A percentile compares a stretch with the other conserved stretches of the same genome.
Evolutionary conservation across 1,140 invertebrate genomes (phyloP).

Genomic region (Drosophila jambulina): DNA sequence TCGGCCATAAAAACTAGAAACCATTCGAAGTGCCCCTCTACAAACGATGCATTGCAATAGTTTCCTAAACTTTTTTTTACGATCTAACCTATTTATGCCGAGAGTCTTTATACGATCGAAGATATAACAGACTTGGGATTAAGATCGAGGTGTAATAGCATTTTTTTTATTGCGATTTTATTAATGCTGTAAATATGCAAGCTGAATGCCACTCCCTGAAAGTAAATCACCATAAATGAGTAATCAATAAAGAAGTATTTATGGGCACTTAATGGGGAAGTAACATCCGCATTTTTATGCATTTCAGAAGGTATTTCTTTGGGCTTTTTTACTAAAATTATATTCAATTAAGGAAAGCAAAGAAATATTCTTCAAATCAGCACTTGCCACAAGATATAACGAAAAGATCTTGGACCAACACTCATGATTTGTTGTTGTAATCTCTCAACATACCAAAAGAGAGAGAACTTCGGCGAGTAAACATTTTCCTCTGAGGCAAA

Average conservation of each 20-base stretch:
- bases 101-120: conserved; percentile 2
- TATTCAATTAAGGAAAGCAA: not conserved
- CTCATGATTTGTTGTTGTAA: not conserved
- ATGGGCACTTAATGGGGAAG: conserved; percentile 1
- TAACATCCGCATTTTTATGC: not conserved
- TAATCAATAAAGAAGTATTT: conserved; percentile 4
- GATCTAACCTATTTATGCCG: conserved; percentile 9
- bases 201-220: not conserved
- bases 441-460: too few species aligned
- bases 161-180: conserved; percentile 21
- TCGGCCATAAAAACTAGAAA: conserved; percentile 7
- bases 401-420: not conserved
- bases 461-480: too few species aligned
- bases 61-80: conserved; percentile 21
- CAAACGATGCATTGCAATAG: conserved; percentile 5
- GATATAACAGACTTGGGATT: conserved; percentile 2
- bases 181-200: conserved; percentile 15
- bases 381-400: too few species aligned
- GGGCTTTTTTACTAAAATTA: not conserved
- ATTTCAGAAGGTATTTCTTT: not conserved
- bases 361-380: not conserved
- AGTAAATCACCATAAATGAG: conserved; percentile 5
- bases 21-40: conserved; percentile 3
- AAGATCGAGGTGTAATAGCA: conserved; percentile 2
- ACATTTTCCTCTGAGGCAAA: not conserved